Conservation (phyloP, 2,113 vertebrate species). For the Plecotus auritus region DNA sequence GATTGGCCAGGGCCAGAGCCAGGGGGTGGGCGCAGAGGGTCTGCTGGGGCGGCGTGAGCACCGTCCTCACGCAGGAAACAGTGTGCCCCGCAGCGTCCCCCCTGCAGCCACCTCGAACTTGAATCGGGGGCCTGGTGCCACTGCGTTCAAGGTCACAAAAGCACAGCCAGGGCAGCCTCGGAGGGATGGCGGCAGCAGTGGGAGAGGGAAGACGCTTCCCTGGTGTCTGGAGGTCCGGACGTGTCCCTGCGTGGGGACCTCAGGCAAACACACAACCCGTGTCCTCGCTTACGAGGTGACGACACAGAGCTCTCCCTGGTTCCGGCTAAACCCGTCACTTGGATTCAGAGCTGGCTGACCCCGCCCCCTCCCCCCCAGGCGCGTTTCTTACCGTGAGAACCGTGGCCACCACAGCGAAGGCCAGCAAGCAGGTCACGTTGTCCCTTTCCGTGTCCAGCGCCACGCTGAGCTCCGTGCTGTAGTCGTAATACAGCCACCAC, state of each 20-base stretch:
- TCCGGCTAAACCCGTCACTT: neutral
- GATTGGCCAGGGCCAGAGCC: too few species aligned
- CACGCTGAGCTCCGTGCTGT: slow-evolving; percentile 75
- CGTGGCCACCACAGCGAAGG: slow-evolving; percentile 79
- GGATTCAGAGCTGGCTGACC: neutral
- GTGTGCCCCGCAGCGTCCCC: too few species aligned
- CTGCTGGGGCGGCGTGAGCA: too few species aligned
- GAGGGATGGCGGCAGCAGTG: too few species aligned
- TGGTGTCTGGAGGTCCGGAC: neutral
- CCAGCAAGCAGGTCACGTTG: slow-evolving; percentile 82
- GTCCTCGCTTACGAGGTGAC: neutral
- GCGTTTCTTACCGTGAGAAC: slow-evolving; percentile 75
- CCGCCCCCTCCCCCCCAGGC: neutral
- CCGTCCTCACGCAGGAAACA: too few species aligned
- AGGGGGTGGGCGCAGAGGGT: too few species aligned
- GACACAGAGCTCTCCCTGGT: neutral
- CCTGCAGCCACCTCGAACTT: too few species aligned
- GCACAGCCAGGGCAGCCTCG: too few species aligned
- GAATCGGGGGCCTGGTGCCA: too few species aligned
- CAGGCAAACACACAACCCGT: neutral
- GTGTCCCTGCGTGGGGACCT: neutral
- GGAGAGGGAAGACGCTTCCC: too few species aligned
- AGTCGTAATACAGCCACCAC: slow-evolving; percentile 86
- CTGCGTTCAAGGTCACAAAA: too few species aligned
- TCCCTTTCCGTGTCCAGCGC: slow-evolving; percentile 83